These are phyloP conservation scores for Agrochola macilenta DNA, from an alignment of 2,888 invertebrate genomes.

Conservation along the genomic window DNA sequence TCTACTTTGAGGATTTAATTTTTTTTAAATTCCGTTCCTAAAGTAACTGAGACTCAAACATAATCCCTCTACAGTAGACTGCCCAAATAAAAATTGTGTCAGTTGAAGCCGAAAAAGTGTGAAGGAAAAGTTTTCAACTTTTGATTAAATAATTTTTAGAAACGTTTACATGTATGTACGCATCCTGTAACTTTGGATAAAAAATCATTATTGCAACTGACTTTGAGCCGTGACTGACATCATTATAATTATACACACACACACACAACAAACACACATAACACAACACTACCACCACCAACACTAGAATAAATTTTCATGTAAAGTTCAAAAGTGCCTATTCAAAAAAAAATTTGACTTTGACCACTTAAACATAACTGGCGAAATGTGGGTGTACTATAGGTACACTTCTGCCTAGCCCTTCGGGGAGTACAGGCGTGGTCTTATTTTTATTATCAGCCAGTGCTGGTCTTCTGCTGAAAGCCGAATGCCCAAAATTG, in stretches of 20 bases:
- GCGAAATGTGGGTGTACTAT: neutral
- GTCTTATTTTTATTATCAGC: neutral
- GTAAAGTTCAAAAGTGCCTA: too few relatives aligned
- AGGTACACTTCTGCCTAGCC: neutral
- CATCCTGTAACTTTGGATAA: neutral
- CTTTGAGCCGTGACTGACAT: neutral
- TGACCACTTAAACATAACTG: neutral
- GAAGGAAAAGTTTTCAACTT: conserved; percentile 6
- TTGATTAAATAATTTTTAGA: conserved; percentile 45
- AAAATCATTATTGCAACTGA: neutral
- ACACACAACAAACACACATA: neutral
- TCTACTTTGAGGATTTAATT: conserved; percentile 3
- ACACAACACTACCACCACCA: neutral
- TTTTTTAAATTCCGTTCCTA: conserved; percentile 14
- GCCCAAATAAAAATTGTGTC: conserved; percentile 26
- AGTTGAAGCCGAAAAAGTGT: conserved; percentile 27
- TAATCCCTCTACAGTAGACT: conserved; percentile 15
- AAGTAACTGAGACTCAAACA: conserved; percentile 21
- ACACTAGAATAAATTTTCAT: too few relatives aligned
- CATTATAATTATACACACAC: neutral
- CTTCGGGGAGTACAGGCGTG: neutral
- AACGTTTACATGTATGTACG: neutral
- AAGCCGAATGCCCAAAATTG: neutral
- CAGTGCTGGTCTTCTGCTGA: neutral
- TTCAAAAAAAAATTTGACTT: too few relatives aligned